A percentile compares a stretch with the other conserved stretches of the same genome.
Evolutionary conservation across 2,113 vertebrate species (phyloP).

Genomic region (Apistogramma diplotaenia): DNA sequence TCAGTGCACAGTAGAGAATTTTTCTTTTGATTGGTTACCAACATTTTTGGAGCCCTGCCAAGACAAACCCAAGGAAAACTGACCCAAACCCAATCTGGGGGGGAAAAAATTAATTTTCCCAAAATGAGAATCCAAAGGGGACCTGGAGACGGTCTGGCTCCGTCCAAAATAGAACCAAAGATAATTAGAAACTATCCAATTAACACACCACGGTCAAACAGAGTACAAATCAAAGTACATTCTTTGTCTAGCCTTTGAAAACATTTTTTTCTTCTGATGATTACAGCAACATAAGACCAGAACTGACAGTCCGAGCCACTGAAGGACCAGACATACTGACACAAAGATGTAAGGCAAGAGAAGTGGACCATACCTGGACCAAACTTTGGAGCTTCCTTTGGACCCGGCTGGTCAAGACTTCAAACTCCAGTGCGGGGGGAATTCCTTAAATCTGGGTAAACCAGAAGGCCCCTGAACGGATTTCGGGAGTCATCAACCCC

Average conservation of each 20-base stretch:
- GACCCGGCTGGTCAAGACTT: neutral
- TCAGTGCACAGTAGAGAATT: neutral
- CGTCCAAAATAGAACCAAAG: slow-evolving; percentile 2
- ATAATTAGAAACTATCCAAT: slow-evolving; percentile 17
- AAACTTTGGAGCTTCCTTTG: neutral
- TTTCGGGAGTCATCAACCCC: neutral
- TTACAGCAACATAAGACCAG: neutral
- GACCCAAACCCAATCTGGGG: neutral
- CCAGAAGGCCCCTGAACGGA: neutral
- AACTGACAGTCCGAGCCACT: neutral
- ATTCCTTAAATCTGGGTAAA: neutral
- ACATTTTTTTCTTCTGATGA: neutral
- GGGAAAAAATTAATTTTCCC: neutral
- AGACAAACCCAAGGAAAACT: neutral
- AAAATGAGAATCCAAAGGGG: neutral
- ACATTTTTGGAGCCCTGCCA: neutral
- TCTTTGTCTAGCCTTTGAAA: neutral
- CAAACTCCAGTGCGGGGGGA: neutral
- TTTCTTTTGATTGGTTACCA: neutral
- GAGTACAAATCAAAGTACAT: slow-evolving; percentile 4
- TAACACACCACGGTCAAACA: slow-evolving; percentile 9
- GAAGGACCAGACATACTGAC: neutral
- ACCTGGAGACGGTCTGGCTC: neutral
- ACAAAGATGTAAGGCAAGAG: neutral
- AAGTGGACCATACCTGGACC: neutral